Evolutionary conservation across 2,888 invertebrate species (phyloP), one percentile per base, ranked within the genome.

Genomic region (Amblyteles armatorius): DNA sequence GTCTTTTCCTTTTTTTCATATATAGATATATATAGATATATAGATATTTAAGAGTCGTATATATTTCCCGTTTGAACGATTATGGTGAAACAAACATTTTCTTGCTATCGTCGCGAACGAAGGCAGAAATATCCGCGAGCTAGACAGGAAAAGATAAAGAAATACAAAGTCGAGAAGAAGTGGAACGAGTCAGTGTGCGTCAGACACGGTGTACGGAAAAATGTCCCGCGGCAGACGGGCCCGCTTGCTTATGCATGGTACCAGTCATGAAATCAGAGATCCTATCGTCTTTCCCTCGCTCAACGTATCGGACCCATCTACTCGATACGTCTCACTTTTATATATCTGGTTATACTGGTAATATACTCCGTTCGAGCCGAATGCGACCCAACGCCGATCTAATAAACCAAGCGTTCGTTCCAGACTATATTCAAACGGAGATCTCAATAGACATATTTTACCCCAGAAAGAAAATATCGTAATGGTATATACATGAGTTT

Each of bases 41-140:
- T 19, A 19, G 16, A 44, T 19, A 40, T 65, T 1, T 40, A 9
- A 55, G n/a, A 48, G 7, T 69, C n/a, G 29, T n/a, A n/a, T n/a
- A 60, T 1, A 60, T 63, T 48, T 74, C 48, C 44, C 63, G 63
- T 63, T 48, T 19, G 29, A 48, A 48, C n/a, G 60, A 63, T 74
- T 29, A 63, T 48, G 40, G 29, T 16, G 48, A 63, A 74, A 63
- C n/a, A 63, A 74, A 63, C 33, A 48, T 74, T 73, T 57, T 69
- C 57, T 44, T 73, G 13, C 26, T 36, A 22, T 57, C 48, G 26
- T 44, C 0, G 11, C 48, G 44, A 67, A n/a, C 33, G 29, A 36
- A 67, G 55, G 19, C 6, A 44, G 55, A 65, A 52, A 29, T 48
- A 74, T 74, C 40, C 22, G 26, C 19, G 57, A 19, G 11, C 22